Conservation (phyloP, 2,113 vertebrate genomes). For the Oryzias curvinotus region DNA sequence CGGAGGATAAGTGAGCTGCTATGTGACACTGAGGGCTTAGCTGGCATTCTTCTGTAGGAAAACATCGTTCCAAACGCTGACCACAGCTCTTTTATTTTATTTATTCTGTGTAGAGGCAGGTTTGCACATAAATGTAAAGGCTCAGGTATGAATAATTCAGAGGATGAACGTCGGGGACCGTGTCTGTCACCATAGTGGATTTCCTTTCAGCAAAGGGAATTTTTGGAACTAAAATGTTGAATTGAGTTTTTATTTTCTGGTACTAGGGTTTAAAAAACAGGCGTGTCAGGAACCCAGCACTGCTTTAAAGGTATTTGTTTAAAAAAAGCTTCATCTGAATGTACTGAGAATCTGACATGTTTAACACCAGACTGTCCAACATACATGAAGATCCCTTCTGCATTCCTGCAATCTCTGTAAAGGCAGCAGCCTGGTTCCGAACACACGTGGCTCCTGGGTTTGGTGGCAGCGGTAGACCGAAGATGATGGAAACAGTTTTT, state of each 20-base stretch:
- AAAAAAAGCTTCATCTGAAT: not conserved
- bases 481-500: no score
- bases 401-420: no score
- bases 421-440: no score
- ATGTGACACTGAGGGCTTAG: not conserved
- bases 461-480: no score
- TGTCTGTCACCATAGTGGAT: not conserved
- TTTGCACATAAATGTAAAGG: conserved; percentile 19
- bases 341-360: no score
- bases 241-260: not conserved
- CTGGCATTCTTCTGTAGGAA: conserved; percentile 2
- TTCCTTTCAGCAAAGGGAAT: not conserved
- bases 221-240: not conserved
- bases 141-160: conserved; percentile 42
- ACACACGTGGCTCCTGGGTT: no score
- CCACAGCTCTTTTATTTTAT: conserved; percentile 5
- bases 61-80: conserved; percentile 10
- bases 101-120: conserved; percentile 22
- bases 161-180: conserved; percentile 9
- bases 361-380: no score
- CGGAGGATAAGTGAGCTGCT: not conserved
- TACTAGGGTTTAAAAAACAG: not conserved
- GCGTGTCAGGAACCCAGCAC: not conserved
- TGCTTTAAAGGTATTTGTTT: not conserved
- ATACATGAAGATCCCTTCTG: no score